These are phyloP conservation scores for Hemibagrus wyckioides DNA, from an alignment of 2,113 vertebrate genomes.

Conservation along the genomic window DNA sequence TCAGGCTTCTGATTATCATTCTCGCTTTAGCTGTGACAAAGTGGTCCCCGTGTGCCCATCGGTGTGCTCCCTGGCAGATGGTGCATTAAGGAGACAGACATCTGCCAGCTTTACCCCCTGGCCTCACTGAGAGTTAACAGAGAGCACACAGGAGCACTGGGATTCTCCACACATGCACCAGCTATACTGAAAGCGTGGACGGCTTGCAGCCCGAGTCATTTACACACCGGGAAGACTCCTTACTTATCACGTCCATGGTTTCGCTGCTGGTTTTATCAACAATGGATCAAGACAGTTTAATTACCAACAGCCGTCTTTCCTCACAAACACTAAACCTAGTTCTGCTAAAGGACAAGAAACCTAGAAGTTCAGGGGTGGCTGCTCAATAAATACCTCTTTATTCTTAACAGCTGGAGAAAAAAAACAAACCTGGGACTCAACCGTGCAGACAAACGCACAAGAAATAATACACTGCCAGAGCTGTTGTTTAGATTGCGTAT, in stretches of 20 bases:
- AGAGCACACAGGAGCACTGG: constrained; percentile 21
- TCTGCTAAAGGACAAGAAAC: neutral
- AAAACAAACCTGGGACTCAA: neutral
- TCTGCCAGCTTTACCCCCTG: constrained; percentile 52
- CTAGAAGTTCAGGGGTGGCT: neutral
- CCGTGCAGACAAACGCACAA: neutral
- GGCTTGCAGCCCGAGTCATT: constrained; percentile 39
- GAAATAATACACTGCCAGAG: neutral
- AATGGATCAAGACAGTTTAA: constrained; percentile 11
- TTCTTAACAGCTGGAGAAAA: constrained; percentile 6
- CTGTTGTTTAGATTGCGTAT: neutral
- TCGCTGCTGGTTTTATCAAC: neutral
- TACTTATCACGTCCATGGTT: neutral
- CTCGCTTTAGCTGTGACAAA: constrained; percentile 50
- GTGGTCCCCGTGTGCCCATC: constrained; percentile 36
- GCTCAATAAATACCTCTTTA: constrained; percentile 9
- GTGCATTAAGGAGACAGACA: constrained; percentile 54
- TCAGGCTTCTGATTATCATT: constrained; percentile 43
- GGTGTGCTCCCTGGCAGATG: constrained; percentile 51
- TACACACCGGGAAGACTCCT: constrained; percentile 5
- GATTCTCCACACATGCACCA: constrained; percentile 33
- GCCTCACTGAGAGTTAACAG: constrained; percentile 39
- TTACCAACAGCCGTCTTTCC: neutral
- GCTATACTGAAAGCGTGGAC: constrained; percentile 18
- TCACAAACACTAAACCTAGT: constrained; percentile 4